Evolutionary conservation across 2,797 vertebrate species (phyloP), one percentile per base, ranked within the genome.

Genomic region (Coreius guichenoti): DNA sequence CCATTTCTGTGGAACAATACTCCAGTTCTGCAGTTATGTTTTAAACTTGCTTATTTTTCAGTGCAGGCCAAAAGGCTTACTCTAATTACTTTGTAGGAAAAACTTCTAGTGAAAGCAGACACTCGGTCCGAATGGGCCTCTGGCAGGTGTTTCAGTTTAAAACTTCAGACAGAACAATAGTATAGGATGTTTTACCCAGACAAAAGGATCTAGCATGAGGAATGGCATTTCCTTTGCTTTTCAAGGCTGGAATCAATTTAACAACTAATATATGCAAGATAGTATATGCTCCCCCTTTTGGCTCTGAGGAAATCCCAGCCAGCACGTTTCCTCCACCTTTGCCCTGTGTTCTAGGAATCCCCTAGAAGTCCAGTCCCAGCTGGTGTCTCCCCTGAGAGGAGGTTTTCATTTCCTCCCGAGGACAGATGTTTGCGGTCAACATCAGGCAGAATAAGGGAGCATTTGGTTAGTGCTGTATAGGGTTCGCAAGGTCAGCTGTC

Each of bases 111-210:
- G 61, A 86, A 81, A 81, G 80, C 73, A 79, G 51, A 79, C 69
- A n/a, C 67, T 77, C 33, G 1, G 49, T 72, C 61, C 47, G 63
- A 79, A 78, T 39, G 77, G 81, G 81, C 51, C 84, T 87, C 78
- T 51, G 85, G 89, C 94, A 94, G 92, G 92, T 94, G 94, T 92
- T 94, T 94, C 88, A 92, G 91, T 91, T 95, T 93, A 95, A 92
- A 91, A 69, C 79, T 83, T 88, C 88, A 92, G 90, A 92, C 90
- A 88, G 87, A 92, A 93, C 92, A 93, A 92, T 90, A 86, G 87
- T 87, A 85, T 76, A 91, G 86, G 86, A 94, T 93, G 92, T 93
- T 91, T 72, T 91, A 93, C 91, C 92, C 89, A 91, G 91, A 92
- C 79, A 81, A 89, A 89, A 93, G 90, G 90, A 93, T 93, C 89